Conservation (phyloP, 2,888 invertebrate species). For the Troilus luridus region DNA sequence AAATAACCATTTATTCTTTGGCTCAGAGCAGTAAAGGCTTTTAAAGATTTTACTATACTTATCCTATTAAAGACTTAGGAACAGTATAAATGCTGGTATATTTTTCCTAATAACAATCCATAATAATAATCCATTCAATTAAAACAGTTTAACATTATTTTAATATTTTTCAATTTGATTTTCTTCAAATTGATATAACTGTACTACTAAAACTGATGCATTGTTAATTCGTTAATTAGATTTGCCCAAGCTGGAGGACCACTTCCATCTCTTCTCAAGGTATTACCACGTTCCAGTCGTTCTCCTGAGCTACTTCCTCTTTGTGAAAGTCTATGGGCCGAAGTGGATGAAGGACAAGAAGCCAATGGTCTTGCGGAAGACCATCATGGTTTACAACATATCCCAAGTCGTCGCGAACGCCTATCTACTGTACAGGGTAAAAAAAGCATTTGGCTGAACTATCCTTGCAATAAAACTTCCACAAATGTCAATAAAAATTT, state of each 20-base stretch:
- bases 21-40: no score
- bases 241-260: neutral
- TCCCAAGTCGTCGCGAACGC: neutral
- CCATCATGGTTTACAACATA: constrained; percentile 4
- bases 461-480: neutral
- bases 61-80: no score
- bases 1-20: no score
- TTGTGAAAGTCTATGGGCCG: neutral
- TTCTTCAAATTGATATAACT: no score
- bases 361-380: neutral
- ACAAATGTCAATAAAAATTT: neutral
- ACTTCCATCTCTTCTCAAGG: neutral
- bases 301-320: neutral
- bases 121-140: no score
- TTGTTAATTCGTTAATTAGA: neutral
- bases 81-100: no score
- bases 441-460: neutral
- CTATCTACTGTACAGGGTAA: neutral
- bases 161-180: no score
- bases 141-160: no score
- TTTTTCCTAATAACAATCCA: no score
- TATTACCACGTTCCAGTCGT: neutral
- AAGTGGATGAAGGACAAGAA: constrained; percentile 37
- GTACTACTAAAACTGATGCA: no score
- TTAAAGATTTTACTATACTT: no score